These are phyloP conservation scores for Creontiades dilutus DNA, from an alignment of 2,888 invertebrate species.

Conservation along the genomic window DNA sequence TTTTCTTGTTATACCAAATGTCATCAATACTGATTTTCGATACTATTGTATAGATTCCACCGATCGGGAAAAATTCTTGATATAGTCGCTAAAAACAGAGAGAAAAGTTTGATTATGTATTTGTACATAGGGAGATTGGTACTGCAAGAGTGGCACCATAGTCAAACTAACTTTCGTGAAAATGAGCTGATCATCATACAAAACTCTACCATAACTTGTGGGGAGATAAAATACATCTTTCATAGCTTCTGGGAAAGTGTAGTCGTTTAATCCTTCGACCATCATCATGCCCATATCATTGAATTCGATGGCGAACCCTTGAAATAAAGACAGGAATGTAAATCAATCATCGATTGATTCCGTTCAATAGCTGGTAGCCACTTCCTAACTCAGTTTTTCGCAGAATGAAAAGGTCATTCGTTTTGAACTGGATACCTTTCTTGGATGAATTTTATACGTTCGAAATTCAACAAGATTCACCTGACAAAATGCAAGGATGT, in stretches of 20 bases:
- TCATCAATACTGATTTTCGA: slow-evolving; percentile 26
- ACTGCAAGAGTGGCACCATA: neutral
- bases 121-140: neutral
- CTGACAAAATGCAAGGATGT: slow-evolving; percentile 53
- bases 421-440: too few species aligned
- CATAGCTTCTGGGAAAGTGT: slow-evolving; percentile 53
- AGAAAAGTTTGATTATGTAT: neutral
- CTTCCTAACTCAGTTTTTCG: too few species aligned
- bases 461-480: neutral
- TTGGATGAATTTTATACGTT: neutral
- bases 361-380: too few species aligned
- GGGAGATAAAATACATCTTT: slow-evolving; percentile 53
- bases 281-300: slow-evolving; percentile 55
- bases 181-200: slow-evolving; percentile 62
- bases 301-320: slow-evolving; percentile 69
- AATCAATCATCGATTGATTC: neutral
- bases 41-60: slow-evolving; percentile 64
- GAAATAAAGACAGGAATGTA: neutral
- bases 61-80: slow-evolving; percentile 48
- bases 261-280: slow-evolving; percentile 66
- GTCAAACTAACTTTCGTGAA: slow-evolving; percentile 52
- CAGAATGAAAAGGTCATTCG: too few species aligned
- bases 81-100: slow-evolving; percentile 64
- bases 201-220: slow-evolving; percentile 54
- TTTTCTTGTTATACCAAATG: slow-evolving; percentile 43